Evolutionary conservation across 2,797 vertebrate species (phyloP), one percentile per base, ranked within the genome.

Genomic region (Orestias chungarensis): DNA sequence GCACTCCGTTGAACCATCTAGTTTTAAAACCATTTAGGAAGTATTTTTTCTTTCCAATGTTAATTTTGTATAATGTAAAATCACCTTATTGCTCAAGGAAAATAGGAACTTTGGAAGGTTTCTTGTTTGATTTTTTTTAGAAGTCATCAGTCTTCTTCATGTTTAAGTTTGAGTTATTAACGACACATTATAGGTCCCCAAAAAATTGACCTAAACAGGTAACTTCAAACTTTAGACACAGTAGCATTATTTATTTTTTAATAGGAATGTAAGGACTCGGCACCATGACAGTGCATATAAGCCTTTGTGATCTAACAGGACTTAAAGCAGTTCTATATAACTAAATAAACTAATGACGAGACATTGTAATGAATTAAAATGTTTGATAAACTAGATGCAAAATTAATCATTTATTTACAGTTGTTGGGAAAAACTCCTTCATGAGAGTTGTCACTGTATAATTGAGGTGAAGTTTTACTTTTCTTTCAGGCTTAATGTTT

Each of bases 1-100:
- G 80, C 86, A 87, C 87, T 91, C 88, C 88, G 86, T 85, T 79
- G 88, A 90, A 81, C 76, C 68, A 49, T 78, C 78, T 85, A 46
- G 78, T 88, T 92, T 85, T 87, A 79, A 87, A 86, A 82, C 88
- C 85, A 69, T 64, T 50, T 59, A 64, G 82, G 76, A 66, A 72
- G 82, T 78, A 79, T 35, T 66, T 46, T 82, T 84, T 87, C 31
- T 25, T 64, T 46, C 10, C 29, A 14, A 55, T 64, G 27, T 64
- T 52, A 6, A 38, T 38, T 40, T 64, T 75, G 72, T 67, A 71
- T 67, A 27, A 54, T 54, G 5, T 40, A 40, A 4, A 40, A 40
- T 40, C 38, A 29, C 3, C 64, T 79, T 59, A 79, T 68, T 73
- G 78, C 71, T 59, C 49, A 40, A 80, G 71, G 64, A 64, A 84